Conservation (phyloP, 2,888 invertebrate genomes). For the Endomychus coccineus region DNA sequence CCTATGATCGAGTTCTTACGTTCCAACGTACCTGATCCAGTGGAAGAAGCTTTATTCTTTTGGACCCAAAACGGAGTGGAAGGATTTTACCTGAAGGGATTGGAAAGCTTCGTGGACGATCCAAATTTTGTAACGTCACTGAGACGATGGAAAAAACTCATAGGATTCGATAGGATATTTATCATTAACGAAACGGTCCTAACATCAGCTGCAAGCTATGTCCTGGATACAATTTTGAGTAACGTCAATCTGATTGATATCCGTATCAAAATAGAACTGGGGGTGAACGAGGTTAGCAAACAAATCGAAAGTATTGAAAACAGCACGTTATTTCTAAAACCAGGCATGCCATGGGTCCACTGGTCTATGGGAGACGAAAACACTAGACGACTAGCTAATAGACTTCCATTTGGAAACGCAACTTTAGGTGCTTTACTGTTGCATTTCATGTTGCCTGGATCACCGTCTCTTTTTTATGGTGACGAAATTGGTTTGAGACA, state of each 20-base stretch:
- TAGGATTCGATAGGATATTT: conserved; percentile 56
- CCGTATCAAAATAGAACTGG: conserved; percentile 52
- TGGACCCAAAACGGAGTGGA: conserved; percentile 76
- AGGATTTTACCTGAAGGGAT: conserved; percentile 81
- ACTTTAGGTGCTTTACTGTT: conserved; percentile 64
- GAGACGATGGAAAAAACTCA: conserved; percentile 59
- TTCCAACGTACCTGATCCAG: conserved; percentile 33
- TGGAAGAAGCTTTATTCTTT: conserved; percentile 55
- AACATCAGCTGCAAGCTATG: conserved; percentile 27
- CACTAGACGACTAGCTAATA: conserved; percentile 53
- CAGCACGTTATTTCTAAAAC: conserved; percentile 53
- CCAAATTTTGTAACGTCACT: conserved; percentile 52
- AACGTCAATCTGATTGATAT: conserved; percentile 68
- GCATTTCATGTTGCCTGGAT: conserved; percentile 77
- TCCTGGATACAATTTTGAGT: conserved; percentile 54
- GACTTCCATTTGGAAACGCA: conserved; percentile 51
- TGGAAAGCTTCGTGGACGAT: conserved; percentile 60
- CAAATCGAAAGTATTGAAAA: conserved; percentile 53
- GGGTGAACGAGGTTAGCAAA: conserved; percentile 50
- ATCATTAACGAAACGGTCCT: conserved; percentile 58
- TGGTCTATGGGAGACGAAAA: conserved; percentile 68
- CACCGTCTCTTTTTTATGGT: conserved; percentile 83
- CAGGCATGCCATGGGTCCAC: conserved; percentile 66
- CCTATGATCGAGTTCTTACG: conserved; percentile 25
- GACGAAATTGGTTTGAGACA: conserved; percentile 76